A percentile compares a stretch with the other conserved stretches of the same genome.
Evolutionary conservation across 2,797 vertebrate genomes (phyloP).

Genomic region (Macroramphosus scolopax): DNA sequence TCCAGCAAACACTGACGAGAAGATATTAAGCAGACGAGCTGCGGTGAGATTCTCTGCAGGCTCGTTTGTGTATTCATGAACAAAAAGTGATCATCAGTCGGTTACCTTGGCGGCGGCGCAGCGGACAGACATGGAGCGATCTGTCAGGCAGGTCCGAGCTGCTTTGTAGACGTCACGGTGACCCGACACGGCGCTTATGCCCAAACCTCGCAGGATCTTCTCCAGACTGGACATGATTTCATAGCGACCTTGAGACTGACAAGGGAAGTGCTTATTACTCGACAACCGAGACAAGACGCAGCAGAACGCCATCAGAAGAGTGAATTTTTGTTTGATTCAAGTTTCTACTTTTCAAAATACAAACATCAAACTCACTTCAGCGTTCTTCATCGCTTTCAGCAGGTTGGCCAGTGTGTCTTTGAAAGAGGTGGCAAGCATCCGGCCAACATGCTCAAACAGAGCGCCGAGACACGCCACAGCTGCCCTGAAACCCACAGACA

Average conservation of each 20-base stretch:
- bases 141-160: slow-evolving; percentile 84
- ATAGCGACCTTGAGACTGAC: slow-evolving; percentile 91
- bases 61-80: no score
- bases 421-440: slow-evolving; percentile 84
- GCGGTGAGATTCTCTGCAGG: not conserved
- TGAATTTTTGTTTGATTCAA: no score
- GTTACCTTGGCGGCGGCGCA: slow-evolving; percentile 89
- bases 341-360: no score
- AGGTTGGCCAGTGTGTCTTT: slow-evolving; percentile 86
- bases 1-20: slow-evolving; percentile 86
- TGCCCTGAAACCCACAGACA: slow-evolving; percentile 75
- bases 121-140: slow-evolving; percentile 92
- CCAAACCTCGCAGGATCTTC: slow-evolving; percentile 85
- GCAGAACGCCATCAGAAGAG: no score
- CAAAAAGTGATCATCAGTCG: no score
- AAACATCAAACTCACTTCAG: slow-evolving; percentile 80
- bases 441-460: slow-evolving; percentile 89
- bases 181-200: slow-evolving; percentile 78
- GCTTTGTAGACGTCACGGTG: slow-evolving; percentile 94
- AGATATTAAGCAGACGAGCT: not conserved
- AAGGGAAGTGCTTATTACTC: not conserved
- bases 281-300: no score
- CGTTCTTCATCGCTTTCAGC: slow-evolving; percentile 90
- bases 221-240: slow-evolving; percentile 91
- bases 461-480: slow-evolving; percentile 89